A percentile compares a stretch with the other conserved stretches of the same genome.
These are phyloP conservation scores for Himalopsyche anomala DNA, from an alignment of 2,888 invertebrate species.

Conservation along the genomic window DNA sequence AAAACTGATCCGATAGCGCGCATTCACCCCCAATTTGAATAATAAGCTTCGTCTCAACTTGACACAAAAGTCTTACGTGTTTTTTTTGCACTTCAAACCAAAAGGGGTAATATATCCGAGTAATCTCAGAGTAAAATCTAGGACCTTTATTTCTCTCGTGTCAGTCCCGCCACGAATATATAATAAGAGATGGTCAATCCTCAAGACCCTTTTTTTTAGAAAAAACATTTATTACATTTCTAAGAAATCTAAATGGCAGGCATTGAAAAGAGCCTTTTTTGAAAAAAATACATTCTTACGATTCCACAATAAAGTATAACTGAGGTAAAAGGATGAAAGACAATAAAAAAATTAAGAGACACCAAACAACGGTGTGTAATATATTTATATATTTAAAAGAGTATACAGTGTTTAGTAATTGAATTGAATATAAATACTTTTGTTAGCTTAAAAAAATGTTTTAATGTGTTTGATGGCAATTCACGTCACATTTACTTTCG, in stretches of 20 bases:
- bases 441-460: too few relatives aligned
- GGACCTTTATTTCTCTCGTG: constrained; percentile 40
- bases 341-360: too few relatives aligned
- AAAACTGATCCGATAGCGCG: neutral
- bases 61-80: constrained; percentile 32
- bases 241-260: constrained; percentile 34
- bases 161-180: constrained; percentile 37
- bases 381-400: too few relatives aligned
- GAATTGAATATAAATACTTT: too few relatives aligned
- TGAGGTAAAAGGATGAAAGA: too few relatives aligned
- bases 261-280: constrained; percentile 29
- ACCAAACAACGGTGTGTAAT: too few relatives aligned
- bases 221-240: constrained; percentile 42
- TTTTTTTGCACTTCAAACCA: constrained; percentile 31
- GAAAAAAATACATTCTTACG: neutral
- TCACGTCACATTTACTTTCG: too few relatives aligned
- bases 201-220: neutral
- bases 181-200: constrained; percentile 40
- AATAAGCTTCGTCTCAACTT: constrained; percentile 4
- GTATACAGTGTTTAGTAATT: too few relatives aligned
- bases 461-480: too few relatives aligned
- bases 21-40: constrained; percentile 12
- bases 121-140: constrained; percentile 30
- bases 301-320: neutral
- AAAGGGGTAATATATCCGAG: constrained; percentile 38